Conservation (phyloP, 2,888 invertebrate species). For the Amblyjoppa fuscipennis region DNA sequence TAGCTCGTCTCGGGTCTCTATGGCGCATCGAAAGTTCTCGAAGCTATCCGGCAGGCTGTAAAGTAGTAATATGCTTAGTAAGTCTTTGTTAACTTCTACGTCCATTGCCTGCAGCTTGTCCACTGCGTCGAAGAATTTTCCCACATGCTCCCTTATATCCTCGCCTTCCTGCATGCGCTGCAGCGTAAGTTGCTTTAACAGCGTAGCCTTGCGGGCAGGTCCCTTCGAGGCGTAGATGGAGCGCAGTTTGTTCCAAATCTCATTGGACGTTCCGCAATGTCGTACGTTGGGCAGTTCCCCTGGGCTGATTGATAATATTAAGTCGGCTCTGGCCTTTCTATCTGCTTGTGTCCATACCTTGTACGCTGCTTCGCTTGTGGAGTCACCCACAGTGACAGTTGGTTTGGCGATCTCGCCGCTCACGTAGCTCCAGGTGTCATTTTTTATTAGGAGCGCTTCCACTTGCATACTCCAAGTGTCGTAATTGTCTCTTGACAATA, state of each 20-base stretch:
- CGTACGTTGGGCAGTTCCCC: not conserved
- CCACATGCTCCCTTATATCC: slow-evolving; percentile 59
- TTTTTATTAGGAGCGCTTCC: too few species aligned
- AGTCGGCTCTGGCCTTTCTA: too few species aligned
- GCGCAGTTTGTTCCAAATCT: not conserved
- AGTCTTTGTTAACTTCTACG: slow-evolving; percentile 65
- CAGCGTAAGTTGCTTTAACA: not conserved
- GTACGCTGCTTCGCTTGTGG: too few species aligned
- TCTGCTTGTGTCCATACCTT: too few species aligned
- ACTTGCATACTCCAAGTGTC: too few species aligned
- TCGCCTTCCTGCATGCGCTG: slow-evolving; percentile 40
- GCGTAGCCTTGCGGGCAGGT: not conserved
- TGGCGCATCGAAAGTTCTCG: slow-evolving; percentile 69
- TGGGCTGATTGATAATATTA: not conserved
- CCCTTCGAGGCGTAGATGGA: slow-evolving; percentile 15
- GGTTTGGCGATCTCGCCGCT: too few species aligned
- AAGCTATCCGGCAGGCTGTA: slow-evolving; percentile 66
- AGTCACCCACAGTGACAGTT: too few species aligned
- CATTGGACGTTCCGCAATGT: slow-evolving; percentile 2
- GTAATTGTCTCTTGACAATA: too few species aligned
- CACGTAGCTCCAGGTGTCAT: too few species aligned
- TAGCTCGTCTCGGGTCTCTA: slow-evolving; percentile 69
- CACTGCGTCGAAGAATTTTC: slow-evolving; percentile 66
- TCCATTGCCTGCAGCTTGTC: slow-evolving; percentile 68
- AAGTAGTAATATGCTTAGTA: slow-evolving; percentile 60